A percentile compares a stretch with the other conserved stretches of the same genome.
Conservation (phyloP, 2,888 invertebrate genomes). For the Lamproptera curius region DNA sequence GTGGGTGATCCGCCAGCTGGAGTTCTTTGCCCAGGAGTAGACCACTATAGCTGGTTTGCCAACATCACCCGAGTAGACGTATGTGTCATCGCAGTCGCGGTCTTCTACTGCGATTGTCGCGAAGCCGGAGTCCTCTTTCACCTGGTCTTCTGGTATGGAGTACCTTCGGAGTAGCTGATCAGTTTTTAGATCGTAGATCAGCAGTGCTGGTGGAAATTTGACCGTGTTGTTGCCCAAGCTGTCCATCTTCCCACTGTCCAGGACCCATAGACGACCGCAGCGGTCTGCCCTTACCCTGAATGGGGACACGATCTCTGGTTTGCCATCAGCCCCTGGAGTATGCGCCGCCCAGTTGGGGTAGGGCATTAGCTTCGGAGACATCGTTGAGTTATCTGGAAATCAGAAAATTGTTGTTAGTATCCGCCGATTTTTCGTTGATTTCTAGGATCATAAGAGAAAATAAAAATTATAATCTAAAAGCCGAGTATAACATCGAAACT, state of each 20-base stretch:
- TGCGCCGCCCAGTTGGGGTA: slow-evolving; percentile 90
- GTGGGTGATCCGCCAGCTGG: slow-evolving; percentile 86
- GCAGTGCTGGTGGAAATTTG: slow-evolving; percentile 79
- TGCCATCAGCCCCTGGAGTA: slow-evolving; percentile 67
- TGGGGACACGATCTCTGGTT: slow-evolving; percentile 84
- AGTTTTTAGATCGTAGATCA: slow-evolving; percentile 85
- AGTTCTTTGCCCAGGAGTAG: slow-evolving; percentile 84
- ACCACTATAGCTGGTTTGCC: slow-evolving; percentile 84
- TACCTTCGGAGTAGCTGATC: slow-evolving; percentile 84
- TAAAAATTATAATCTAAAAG: too few relatives aligned
- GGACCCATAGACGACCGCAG: slow-evolving; percentile 88
- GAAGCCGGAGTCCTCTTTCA: slow-evolving; percentile 82
- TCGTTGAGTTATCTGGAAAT: slow-evolving; percentile 78
- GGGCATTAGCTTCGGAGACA: slow-evolving; percentile 84
- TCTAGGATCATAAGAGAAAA: too few relatives aligned
- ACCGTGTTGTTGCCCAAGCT: slow-evolving; percentile 69
- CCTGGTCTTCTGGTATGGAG: slow-evolving; percentile 80
- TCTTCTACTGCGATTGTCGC: slow-evolving; percentile 89
- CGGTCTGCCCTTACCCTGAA: slow-evolving; percentile 85
- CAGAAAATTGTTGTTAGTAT: too few relatives aligned
- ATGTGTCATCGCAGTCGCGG: slow-evolving; percentile 83
- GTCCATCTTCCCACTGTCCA: slow-evolving; percentile 85
- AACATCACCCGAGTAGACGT: slow-evolving; percentile 84
- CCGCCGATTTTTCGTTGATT: too few relatives aligned
- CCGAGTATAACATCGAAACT: too few relatives aligned